These are phyloP conservation scores for Mesodorylaimus sp. DNA, from an alignment of 2,888 invertebrate genomes.

Conservation along the genomic window DNA sequence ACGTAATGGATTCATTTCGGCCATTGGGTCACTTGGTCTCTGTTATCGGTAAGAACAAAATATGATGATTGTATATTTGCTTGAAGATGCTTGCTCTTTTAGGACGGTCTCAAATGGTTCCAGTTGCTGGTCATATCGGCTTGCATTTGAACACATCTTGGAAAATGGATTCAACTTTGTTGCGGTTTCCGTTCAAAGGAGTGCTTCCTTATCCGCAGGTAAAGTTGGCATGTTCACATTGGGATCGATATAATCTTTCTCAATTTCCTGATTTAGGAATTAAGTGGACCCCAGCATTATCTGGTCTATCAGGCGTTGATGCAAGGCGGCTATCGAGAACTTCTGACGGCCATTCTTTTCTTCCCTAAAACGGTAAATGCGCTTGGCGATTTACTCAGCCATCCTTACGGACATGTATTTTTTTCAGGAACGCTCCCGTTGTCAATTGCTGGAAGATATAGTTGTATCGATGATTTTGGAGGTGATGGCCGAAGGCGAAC, in stretches of 20 bases:
- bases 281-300: constrained; percentile 5
- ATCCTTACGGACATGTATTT: background rate
- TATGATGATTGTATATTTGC: constrained; percentile 3
- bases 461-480: constrained; percentile 10
- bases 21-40: constrained; percentile 88
- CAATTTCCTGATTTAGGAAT: constrained; percentile 8
- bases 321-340: constrained; percentile 5
- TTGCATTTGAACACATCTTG: constrained; percentile 76
- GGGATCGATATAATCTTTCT: background rate
- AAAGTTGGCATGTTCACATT: constrained; percentile 6
- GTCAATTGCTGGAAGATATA: background rate
- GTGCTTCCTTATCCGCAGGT: constrained; percentile 67
- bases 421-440: background rate
- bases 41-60: constrained; percentile 48
- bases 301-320: constrained; percentile 6
- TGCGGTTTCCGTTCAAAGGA: constrained; percentile 49
- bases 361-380: background rate
- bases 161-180: constrained; percentile 68
- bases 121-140: constrained; percentile 59
- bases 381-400: background rate
- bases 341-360: constrained; percentile 1
- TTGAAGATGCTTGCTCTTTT: constrained; percentile 7
- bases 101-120: constrained; percentile 63
- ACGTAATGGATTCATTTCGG: constrained; percentile 77
- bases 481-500: constrained; percentile 17